These are phyloP conservation scores for Leontopithecus rosalia DNA, from an alignment of 2,797 vertebrate genomes.

Conservation along the genomic window DNA sequence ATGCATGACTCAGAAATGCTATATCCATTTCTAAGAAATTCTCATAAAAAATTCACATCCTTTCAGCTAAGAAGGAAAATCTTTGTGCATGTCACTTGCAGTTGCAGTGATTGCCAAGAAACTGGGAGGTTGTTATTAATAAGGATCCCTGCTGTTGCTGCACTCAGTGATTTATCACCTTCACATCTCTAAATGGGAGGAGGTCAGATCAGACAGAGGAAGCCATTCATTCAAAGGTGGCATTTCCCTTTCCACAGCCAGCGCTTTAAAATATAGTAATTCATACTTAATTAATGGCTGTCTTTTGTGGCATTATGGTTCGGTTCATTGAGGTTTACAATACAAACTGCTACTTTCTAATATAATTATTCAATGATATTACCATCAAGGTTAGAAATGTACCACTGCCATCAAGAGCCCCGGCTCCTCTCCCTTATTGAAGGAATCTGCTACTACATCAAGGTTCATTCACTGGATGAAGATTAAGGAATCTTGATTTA, in stretches of 20 bases:
- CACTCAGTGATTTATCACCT: conserved; percentile 82
- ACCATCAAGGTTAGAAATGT: conserved; percentile 58
- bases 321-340: conserved; percentile 62
- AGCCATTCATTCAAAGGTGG: conserved; percentile 76
- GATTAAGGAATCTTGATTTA: conserved; percentile 25
- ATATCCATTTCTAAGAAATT: conserved; percentile 61
- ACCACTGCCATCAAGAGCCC: conserved; percentile 41
- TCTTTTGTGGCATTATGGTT: conserved; percentile 47
- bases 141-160: conserved; percentile 80
- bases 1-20: conserved; percentile 41
- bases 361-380: conserved; percentile 52
- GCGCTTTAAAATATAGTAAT: conserved; percentile 66
- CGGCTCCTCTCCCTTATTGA: background rate
- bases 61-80: conserved; percentile 40
- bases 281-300: conserved; percentile 75
- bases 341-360: conserved; percentile 62
- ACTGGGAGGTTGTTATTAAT: conserved; percentile 80
- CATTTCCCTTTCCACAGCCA: conserved; percentile 71
- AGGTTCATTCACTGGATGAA: background rate
- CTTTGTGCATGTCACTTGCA: conserved; percentile 72
- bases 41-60: conserved; percentile 43
- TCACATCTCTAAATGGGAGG: conserved; percentile 69
- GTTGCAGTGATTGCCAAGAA: conserved; percentile 67
- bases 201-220: conserved; percentile 75
- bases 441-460: background rate